phyloP scores from a whole-genome alignment of 2,888 invertebrate genomes.

The Euplagia quadripunctaria region DNA sequence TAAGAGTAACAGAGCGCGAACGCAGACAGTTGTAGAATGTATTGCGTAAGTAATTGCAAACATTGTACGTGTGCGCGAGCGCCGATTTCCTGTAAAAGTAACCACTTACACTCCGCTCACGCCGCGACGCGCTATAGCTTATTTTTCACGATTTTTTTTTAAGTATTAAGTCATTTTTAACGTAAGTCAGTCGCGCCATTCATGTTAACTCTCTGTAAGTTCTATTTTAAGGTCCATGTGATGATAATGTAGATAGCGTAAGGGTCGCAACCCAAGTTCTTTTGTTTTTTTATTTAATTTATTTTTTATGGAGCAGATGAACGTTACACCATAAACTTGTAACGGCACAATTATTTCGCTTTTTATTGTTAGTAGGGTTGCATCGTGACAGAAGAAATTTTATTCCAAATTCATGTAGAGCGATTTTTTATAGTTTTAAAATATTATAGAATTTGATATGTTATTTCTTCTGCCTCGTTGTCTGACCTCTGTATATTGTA shows the following conservation, averaged over 20 bases:
- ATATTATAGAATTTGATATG: slow-evolving; percentile 15
- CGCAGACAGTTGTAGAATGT: slow-evolving; percentile 52
- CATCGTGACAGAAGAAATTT: slow-evolving; percentile 27
- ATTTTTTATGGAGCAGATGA: slow-evolving; percentile 51
- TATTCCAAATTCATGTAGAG: slow-evolving; percentile 11
- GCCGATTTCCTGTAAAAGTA: slow-evolving; percentile 53
- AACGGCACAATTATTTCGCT: slow-evolving; percentile 57
- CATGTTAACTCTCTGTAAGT: slow-evolving; percentile 71
- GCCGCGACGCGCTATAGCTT: slow-evolving; percentile 61
- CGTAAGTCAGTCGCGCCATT: slow-evolving; percentile 85
- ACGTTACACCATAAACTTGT: slow-evolving; percentile 49
- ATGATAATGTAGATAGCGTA: slow-evolving; percentile 55
- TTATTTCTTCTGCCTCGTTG: slow-evolving; percentile 32
- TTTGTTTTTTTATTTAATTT: slow-evolving; percentile 50
- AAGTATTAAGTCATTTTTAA: slow-evolving; percentile 71
- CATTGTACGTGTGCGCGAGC: slow-evolving; percentile 52
- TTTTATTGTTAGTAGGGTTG: slow-evolving; percentile 44
- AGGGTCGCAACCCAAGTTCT: slow-evolving; percentile 59
- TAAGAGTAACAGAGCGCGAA: slow-evolving; percentile 59
- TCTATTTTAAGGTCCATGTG: slow-evolving; percentile 63
- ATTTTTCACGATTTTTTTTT: slow-evolving; percentile 59
- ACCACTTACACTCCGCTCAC: slow-evolving; percentile 29
- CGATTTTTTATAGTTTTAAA: neutral
- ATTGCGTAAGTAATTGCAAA: slow-evolving; percentile 50
- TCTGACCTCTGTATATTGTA: slow-evolving; percentile 51